Conservation (phyloP, 64 coral and sea anemone species). For the Trachythela sp. region DNA sequence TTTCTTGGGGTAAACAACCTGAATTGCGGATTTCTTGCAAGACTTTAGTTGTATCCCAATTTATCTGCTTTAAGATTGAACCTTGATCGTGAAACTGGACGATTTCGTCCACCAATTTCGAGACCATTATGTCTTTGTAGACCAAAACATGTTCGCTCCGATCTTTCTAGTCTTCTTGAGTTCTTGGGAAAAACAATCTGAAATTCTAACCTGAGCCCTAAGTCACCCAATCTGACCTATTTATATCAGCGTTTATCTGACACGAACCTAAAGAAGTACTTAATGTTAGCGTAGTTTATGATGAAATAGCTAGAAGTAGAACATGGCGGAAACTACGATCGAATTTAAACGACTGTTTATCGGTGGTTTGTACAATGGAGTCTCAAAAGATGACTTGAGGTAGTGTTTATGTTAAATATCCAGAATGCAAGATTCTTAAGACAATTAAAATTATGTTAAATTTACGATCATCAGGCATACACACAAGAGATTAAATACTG, state of each 20-base stretch:
- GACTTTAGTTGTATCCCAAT: conserved; percentile 66
- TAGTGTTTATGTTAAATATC: neutral
- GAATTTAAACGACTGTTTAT: neutral
- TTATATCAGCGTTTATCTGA: neutral
- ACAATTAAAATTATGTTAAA: too few relatives aligned
- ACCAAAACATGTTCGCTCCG: neutral
- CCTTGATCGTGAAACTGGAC: conserved; percentile 91
- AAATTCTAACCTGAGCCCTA: neutral
- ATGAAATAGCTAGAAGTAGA: too few relatives aligned
- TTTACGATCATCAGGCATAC: too few relatives aligned
- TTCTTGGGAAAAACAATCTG: neutral
- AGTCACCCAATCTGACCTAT: neutral
- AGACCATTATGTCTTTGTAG: conserved; percentile 40
- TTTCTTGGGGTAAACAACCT: conserved; percentile 69
- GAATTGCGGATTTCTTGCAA: conserved; percentile 85
- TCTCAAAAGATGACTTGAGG: neutral
- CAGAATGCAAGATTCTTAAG: neutral
- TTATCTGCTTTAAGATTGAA: conserved; percentile 83
- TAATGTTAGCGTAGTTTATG: neutral
- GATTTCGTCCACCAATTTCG: conserved; percentile 92
- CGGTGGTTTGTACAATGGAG: neutral
- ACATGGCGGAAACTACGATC: neutral
- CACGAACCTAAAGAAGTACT: neutral
- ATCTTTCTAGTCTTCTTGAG: neutral
- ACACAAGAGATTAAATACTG: too few relatives aligned